Percentiles rank a stretch among this genome's conserved stretches.
Evolutionary conservation across 2,113 vertebrate genomes (phyloP).

Genomic region (Ageneiosus marmoratus): DNA sequence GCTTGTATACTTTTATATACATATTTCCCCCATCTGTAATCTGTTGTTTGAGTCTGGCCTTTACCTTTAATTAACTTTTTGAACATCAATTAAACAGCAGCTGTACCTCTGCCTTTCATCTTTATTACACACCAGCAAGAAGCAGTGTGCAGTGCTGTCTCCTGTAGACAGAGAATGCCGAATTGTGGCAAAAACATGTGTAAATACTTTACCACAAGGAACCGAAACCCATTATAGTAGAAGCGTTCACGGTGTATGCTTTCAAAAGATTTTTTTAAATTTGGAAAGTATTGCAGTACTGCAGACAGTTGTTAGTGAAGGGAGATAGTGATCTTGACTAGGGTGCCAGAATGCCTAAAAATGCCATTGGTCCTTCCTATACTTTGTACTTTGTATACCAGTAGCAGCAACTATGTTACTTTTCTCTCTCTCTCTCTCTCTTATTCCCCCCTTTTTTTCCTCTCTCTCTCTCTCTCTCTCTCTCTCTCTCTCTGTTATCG

Average conservation of each 20-base stretch:
- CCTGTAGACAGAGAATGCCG: slow-evolving; percentile 3
- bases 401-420: neutral
- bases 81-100: slow-evolving; percentile 26
- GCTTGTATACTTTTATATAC: slow-evolving; percentile 40
- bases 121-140: neutral
- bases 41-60: slow-evolving; percentile 39
- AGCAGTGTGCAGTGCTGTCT: neutral
- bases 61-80: slow-evolving; percentile 48
- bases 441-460: too few species aligned
- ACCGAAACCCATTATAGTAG: neutral
- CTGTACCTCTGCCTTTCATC: slow-evolving; percentile 19
- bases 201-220: slow-evolving; percentile 5
- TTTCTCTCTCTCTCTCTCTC: neutral
- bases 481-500: neutral
- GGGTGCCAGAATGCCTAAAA: too few species aligned
- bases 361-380: neutral
- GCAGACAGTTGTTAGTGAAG: too few species aligned
- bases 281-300: too few species aligned
- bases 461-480: neutral
- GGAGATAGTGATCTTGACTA: too few species aligned
- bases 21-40: slow-evolving; percentile 53
- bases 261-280: too few species aligned
- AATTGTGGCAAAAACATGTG: neutral
- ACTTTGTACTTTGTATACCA: neutral
- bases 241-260: neutral